These are phyloP conservation scores for Notocelia uddmanniana DNA, from an alignment of 2,888 invertebrate species.

Conservation along the genomic window DNA sequence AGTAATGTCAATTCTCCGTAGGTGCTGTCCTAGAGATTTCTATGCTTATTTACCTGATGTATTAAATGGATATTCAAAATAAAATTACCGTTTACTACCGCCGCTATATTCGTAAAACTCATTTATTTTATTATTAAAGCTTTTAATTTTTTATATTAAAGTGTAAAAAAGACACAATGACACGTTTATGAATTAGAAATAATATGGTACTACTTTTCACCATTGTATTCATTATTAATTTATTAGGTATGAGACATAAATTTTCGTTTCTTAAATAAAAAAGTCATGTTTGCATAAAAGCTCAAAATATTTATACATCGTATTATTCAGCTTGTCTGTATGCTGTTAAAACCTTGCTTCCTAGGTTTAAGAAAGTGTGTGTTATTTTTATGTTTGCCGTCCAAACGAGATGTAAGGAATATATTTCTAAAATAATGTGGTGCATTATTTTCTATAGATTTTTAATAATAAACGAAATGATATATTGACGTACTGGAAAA, in stretches of 20 bases:
- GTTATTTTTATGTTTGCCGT: constrained; percentile 36
- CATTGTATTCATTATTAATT: no score
- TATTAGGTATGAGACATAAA: neutral
- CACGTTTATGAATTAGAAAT: neutral
- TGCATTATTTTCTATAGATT: constrained; percentile 13
- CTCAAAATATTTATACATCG: neutral
- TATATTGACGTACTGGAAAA: neutral
- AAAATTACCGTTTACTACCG: no score
- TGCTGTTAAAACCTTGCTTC: constrained; percentile 12
- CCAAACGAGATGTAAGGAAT: constrained; percentile 29
- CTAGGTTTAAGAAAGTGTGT: constrained; percentile 16
- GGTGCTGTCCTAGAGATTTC: neutral
- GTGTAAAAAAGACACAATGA: neutral
- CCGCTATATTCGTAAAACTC: no score
- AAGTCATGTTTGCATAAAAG: neutral
- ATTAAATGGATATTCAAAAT: neutral
- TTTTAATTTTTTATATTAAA: no score
- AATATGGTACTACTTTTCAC: no score
- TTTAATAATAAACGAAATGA: neutral
- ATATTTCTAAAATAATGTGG: constrained; percentile 21
- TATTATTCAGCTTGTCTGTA: neutral
- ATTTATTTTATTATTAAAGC: no score
- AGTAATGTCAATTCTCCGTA: constrained; percentile 9
- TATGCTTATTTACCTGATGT: neutral
- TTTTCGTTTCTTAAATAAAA: neutral